A percentile compares a stretch with the other conserved stretches of the same genome.
Evolutionary conservation across 2,113 vertebrate species (phyloP).

Genomic region (Hassar affinis): DNA sequence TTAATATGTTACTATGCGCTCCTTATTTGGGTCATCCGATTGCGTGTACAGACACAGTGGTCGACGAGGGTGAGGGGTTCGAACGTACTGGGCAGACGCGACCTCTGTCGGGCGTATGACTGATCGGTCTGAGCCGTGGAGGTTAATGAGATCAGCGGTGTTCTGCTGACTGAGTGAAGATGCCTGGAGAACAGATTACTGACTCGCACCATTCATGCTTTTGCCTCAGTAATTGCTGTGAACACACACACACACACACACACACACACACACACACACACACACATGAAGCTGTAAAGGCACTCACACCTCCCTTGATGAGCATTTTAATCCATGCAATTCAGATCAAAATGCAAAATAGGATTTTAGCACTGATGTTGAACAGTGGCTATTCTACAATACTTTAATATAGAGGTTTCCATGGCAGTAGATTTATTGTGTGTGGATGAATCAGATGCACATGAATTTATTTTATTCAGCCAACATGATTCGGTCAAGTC

Average conservation of each 20-base stretch:
- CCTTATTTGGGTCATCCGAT: background rate
- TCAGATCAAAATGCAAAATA: background rate
- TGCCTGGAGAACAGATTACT: slow-evolving; percentile 15
- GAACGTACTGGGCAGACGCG: background rate
- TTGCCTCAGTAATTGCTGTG: background rate
- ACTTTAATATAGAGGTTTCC: background rate
- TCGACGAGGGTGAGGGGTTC: background rate
- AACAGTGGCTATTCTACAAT: too few species aligned
- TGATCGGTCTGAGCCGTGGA: slow-evolving; percentile 7
- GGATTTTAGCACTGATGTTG: background rate
- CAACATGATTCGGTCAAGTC: too few species aligned
- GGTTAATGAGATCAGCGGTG: slow-evolving; percentile 42
- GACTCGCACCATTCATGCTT: slow-evolving; percentile 28
- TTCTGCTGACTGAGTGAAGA: slow-evolving; percentile 41
- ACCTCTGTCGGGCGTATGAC: background rate
- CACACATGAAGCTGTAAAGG: background rate
- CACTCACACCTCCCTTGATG: background rate
- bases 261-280: too few species aligned
- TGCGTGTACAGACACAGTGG: background rate
- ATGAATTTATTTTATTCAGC: too few species aligned
- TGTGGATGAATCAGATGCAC: too few species aligned
- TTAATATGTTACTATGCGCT: background rate
- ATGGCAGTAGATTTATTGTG: too few species aligned
- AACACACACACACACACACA: background rate
- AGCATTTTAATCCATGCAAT: background rate